Evolutionary conservation across 2,797 vertebrate species (phyloP).

Genomic region (Periparus ater): DNA sequence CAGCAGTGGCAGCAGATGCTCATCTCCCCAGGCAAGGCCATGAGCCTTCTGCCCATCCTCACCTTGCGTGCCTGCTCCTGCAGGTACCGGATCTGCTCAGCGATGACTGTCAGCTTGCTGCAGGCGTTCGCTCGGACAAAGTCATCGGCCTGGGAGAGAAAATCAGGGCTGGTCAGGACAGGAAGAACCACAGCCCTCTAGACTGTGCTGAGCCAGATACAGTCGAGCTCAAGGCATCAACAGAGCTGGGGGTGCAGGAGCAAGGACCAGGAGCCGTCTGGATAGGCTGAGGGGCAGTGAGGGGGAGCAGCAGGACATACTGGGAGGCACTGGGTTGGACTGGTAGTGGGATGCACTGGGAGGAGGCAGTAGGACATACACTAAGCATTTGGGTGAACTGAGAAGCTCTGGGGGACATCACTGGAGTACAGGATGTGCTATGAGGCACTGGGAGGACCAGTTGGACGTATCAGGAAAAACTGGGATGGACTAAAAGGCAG

Average conservation of each 20-base stretch:
- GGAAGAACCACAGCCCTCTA: fast-evolving
- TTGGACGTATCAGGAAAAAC: background rate
- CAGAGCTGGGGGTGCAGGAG: fast-evolving
- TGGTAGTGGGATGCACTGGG: background rate
- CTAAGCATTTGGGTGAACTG: background rate
- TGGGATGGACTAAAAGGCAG: background rate
- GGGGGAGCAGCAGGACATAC: background rate
- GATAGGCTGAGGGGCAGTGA: background rate
- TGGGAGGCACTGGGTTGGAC: background rate
- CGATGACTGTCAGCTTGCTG: constrained; percentile 89
- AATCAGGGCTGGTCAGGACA: background rate
- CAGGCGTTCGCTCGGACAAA: constrained; percentile 93
- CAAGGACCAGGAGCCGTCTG: background rate
- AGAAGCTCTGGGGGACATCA: background rate
- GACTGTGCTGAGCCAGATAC: fast-evolving
- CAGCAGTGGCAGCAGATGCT: background rate
- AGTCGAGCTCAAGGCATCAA: background rate
- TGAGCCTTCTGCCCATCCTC: background rate
- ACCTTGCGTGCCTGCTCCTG: constrained; percentile 95
- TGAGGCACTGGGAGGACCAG: background rate
- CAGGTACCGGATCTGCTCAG: constrained; percentile 91
- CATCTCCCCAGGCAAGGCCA: background rate
- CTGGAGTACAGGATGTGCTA: background rate
- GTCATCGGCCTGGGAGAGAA: constrained; percentile 82
- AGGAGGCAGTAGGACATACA: background rate